phyloP scores from a whole-genome alignment of 1,140 invertebrate species.

The Brachionus plicatilis region DNA sequence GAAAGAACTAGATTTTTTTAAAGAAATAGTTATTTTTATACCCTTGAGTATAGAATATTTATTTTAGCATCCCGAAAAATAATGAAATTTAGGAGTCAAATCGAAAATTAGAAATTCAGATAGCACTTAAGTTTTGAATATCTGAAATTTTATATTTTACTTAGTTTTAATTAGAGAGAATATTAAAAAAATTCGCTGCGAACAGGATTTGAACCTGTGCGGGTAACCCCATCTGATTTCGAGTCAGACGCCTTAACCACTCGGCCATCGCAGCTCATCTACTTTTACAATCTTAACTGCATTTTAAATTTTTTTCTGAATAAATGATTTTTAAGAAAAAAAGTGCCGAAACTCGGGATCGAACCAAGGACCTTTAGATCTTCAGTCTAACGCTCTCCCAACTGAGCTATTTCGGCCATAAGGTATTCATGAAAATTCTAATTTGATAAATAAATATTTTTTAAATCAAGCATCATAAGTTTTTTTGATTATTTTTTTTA shows the following conservation, averaged over 20 bases:
- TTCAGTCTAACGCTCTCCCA: not conserved
- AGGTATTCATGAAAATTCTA: not conserved
- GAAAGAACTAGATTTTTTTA: no score
- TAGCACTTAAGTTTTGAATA: no score
- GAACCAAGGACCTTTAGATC: not conserved
- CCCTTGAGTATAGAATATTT: no score
- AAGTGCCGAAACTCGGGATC: not conserved
- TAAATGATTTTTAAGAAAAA: not conserved
- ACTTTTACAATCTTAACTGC: not conserved
- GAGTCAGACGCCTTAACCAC: constrained; percentile 34
- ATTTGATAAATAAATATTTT: no score
- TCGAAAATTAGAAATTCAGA: no score
- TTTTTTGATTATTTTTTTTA: no score
- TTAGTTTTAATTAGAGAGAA: no score
- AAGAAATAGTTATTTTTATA: no score
- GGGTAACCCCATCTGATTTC: constrained; percentile 31
- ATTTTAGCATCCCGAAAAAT: no score
- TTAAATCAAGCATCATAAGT: no score
- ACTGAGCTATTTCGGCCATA: not conserved
- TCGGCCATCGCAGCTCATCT: constrained; percentile 20
- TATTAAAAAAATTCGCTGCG: constrained; percentile 38
- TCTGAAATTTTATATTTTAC: no score
- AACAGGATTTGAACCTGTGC: constrained; percentile 40
- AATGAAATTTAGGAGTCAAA: no score
- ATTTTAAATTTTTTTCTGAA: not conserved